Base-by-base conservation (phyloP, 2,888 invertebrate genomes). In the Mamestra brassicae region DNA sequence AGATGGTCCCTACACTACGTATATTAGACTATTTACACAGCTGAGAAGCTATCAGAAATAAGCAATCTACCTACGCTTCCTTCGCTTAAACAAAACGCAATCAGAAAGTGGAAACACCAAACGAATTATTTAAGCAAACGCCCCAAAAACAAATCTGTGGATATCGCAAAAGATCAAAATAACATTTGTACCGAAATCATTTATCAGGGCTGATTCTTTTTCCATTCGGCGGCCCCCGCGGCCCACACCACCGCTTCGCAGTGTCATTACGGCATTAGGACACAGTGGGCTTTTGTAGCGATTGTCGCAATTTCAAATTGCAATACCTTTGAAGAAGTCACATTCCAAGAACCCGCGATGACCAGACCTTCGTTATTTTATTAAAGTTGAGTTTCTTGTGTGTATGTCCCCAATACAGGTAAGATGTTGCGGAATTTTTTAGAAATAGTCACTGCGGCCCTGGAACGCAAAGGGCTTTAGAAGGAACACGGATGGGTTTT, bases 111-210 rank as follows among this genome's bases (percentile, higher is more conserved):
- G 85, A 77, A 87, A 85, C 88, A 88, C 89, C 87, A 83, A 90
- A 89, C 91, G 90, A 91, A 92, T 92, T 90, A 92, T 93, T 91
- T 92, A 91, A 89, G 89, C 87, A 85, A 87, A 87, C 91, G 91
- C 94, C 93, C 93, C 93, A 86, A 81, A 92, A 90, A 91, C 94
- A 94, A 93, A 94, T 94, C 93, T 91, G 86, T 84, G 90, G 92
- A 86, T 95, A 95, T 95, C 95, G 94, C 91, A 89, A 90, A 93
- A 94, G 94, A 95, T 95, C 95, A 94, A 94, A 95, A 95, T 94
- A 95, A 95, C 95, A 95, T 95, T 95, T 95, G 95, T 95, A 93
- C 93, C 92, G 90, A 93, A 95, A 95, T 95, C 95, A 95, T 95
- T 95, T 95, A 95, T 95, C 95, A 95, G 94, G 89, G 89, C 90